Conservation (phyloP, 2,888 invertebrate species). For the Agrotis segetum region DNA sequence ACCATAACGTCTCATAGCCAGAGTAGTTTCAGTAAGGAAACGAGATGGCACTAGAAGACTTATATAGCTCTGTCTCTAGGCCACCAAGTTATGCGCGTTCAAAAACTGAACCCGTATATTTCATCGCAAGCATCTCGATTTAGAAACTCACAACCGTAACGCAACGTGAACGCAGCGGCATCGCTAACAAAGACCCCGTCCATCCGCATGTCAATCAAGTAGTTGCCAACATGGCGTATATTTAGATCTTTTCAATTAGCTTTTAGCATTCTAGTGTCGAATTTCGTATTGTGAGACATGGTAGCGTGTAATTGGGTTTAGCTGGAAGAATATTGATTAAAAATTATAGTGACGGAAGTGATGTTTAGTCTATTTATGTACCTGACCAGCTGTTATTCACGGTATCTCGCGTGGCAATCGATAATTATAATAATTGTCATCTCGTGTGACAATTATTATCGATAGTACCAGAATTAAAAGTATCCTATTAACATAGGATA, state of each 20-base stretch:
- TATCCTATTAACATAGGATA: too few relatives aligned
- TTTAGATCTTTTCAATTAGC: slow-evolving; percentile 81
- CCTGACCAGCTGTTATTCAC: background rate
- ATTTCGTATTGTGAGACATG: slow-evolving; percentile 65
- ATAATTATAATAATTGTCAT: too few relatives aligned
- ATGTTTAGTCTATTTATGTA: background rate
- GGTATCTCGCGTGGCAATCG: too few relatives aligned
- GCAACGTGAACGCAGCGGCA: slow-evolving; percentile 58
- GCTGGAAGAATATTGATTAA: slow-evolving; percentile 28
- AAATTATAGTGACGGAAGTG: background rate
- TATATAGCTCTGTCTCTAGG: too few relatives aligned
- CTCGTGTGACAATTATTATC: too few relatives aligned
- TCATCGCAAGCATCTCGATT: slow-evolving; percentile 33
- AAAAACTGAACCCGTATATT: slow-evolving; percentile 16
- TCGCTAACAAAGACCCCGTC: slow-evolving; percentile 76
- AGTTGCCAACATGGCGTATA: slow-evolving; percentile 74
- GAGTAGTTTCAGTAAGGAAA: too few relatives aligned
- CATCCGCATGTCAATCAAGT: slow-evolving; percentile 66
- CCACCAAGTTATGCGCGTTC: too few relatives aligned
- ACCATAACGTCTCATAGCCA: too few relatives aligned
- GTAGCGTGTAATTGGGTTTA: slow-evolving; percentile 58
- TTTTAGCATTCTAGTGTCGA: slow-evolving; percentile 77
- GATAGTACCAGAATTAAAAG: too few relatives aligned
- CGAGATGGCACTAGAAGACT: too few relatives aligned
- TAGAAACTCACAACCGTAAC: slow-evolving; percentile 61